These are phyloP conservation scores for Silurus glanis DNA, from an alignment of 2,113 vertebrate genomes.

Conservation along the genomic window DNA sequence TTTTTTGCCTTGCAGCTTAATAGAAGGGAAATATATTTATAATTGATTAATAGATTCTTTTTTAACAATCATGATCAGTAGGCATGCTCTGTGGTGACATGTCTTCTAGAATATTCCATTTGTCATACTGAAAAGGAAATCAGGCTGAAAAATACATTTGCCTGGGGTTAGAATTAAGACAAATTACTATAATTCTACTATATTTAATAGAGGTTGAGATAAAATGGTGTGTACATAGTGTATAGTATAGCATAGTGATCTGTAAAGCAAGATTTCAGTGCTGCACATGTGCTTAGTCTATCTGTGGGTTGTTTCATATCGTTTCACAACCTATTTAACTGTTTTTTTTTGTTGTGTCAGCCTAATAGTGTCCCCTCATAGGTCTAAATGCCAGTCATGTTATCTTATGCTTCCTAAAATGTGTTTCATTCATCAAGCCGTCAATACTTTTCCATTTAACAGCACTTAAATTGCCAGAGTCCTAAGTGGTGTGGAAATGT, in stretches of 20 bases:
- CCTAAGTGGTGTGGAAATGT: neutral
- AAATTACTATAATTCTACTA: conserved; percentile 25
- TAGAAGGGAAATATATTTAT: neutral
- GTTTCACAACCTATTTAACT: neutral
- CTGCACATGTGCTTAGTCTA: neutral
- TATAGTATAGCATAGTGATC: neutral
- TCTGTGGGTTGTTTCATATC: neutral
- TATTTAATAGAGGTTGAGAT: neutral
- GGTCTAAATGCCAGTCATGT: conserved; percentile 2
- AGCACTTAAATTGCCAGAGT: conserved; percentile 5
- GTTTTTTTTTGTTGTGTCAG: conserved; percentile 9
- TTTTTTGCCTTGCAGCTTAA: neutral
- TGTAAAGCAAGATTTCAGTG: neutral
- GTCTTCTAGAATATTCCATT: neutral
- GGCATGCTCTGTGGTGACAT: neutral
- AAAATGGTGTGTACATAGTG: neutral
- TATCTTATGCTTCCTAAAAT: neutral
- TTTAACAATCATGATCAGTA: neutral
- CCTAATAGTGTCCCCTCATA: neutral
- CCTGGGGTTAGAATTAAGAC: conserved; percentile 3
- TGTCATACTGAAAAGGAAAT: neutral
- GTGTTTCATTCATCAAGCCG: conserved; percentile 11
- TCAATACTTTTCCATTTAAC: conserved; percentile 3
- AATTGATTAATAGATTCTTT: conserved; percentile 15
- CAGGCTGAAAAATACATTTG: conserved; percentile 29